A percentile compares a stretch with the other conserved stretches of the same genome.
phyloP scores from a whole-genome alignment of 1,140 invertebrate species.

The Oedothorax gibbosus region DNA sequence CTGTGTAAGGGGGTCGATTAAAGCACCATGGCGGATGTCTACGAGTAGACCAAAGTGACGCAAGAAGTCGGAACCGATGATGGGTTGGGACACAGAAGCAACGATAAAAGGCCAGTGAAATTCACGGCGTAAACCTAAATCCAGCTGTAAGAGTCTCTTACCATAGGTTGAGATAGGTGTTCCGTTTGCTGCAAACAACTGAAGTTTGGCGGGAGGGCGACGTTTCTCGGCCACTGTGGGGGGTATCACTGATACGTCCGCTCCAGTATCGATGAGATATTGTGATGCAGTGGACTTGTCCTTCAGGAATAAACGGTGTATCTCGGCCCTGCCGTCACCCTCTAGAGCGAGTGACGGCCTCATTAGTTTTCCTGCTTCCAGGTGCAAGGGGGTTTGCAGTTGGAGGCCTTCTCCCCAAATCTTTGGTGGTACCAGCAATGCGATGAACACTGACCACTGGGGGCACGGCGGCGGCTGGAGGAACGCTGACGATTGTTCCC shows the following conservation, averaged over 20 bases:
- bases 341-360: slow-evolving; percentile 6
- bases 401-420: slow-evolving; percentile 41
- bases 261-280: slow-evolving; percentile 60
- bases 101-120: slow-evolving; percentile 57
- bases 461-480: slow-evolving; percentile 64
- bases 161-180: slow-evolving; percentile 44
- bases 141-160: slow-evolving; percentile 20
- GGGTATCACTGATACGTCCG: slow-evolving; percentile 49
- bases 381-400: slow-evolving; percentile 45
- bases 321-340: slow-evolving; percentile 4
- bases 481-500: background rate
- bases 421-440: slow-evolving; percentile 58
- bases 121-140: slow-evolving; percentile 35
- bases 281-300: slow-evolving; percentile 21
- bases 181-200: slow-evolving; percentile 58
- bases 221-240: background rate
- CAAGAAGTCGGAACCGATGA: slow-evolving; percentile 57
- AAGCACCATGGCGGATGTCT: slow-evolving; percentile 4
- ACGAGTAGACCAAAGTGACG: slow-evolving; percentile 35
- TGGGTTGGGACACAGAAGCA: slow-evolving; percentile 32
- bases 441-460: background rate
- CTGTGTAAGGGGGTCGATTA: slow-evolving; percentile 14
- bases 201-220: background rate
- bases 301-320: slow-evolving; percentile 24
- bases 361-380: slow-evolving; percentile 24